Evolutionary conservation across 2,113 vertebrate genomes (phyloP).

Genomic region (Alethe diademata): DNA sequence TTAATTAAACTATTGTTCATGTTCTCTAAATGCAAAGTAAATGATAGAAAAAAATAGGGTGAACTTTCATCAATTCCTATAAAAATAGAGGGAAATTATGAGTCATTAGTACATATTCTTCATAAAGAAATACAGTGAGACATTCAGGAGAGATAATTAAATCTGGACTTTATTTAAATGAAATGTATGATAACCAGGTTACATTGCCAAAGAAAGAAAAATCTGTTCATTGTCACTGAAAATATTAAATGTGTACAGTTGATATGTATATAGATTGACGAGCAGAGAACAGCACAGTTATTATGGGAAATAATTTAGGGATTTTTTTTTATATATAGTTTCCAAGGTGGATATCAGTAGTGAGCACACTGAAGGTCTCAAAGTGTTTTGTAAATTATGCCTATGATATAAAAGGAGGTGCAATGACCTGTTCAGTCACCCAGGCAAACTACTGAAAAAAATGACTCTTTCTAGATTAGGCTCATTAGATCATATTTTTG

Average conservation of each 20-base stretch:
- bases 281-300: not conserved
- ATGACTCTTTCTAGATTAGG: not conserved
- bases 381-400: not conserved
- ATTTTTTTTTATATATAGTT: not conserved
- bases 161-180: conserved; percentile 7
- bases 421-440: not conserved
- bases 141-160: conserved; percentile 5
- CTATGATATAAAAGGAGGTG: not conserved
- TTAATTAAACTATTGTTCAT: not conserved
- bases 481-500: not conserved
- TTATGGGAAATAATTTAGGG: not conserved
- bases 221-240: not conserved
- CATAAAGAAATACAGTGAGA: not conserved
- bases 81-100: not conserved
- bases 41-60: not conserved
- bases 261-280: not conserved
- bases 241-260: not conserved
- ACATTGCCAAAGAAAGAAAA: not conserved
- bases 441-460: not conserved
- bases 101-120: not conserved
- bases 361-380: not conserved
- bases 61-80: not conserved
- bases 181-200: not conserved
- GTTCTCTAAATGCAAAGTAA: not conserved
- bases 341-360: not conserved